Percentiles rank a stretch among this genome's conserved stretches.
These are phyloP conservation scores for Gymnocephalus cernua DNA, from an alignment of 2,113 vertebrate genomes.

Conservation along the genomic window DNA sequence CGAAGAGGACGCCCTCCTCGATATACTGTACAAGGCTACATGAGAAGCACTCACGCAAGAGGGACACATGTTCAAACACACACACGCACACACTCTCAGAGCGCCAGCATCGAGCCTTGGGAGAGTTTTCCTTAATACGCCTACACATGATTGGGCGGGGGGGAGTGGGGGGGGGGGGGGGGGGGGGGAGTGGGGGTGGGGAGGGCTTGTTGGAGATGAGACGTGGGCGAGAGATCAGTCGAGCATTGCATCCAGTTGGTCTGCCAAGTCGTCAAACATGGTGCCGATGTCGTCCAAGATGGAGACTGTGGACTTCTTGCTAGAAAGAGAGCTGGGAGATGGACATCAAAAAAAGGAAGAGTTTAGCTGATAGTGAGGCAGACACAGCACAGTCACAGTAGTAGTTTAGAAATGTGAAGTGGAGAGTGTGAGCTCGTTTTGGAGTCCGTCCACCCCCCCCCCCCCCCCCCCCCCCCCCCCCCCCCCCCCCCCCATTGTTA, in stretches of 20 bases:
- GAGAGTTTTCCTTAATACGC: constrained; percentile 59
- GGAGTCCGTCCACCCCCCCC: no score
- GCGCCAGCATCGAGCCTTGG: constrained; percentile 51
- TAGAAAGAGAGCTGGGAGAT: constrained; percentile 50
- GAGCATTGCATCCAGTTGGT: constrained; percentile 82
- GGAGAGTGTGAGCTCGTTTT: not conserved
- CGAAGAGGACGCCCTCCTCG: constrained; percentile 46
- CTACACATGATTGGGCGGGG: constrained; percentile 37
- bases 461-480: no score
- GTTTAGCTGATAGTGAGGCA: constrained; percentile 11
- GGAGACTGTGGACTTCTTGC: constrained; percentile 75
- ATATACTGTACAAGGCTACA: constrained; percentile 66
- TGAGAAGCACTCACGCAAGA: constrained; percentile 54
- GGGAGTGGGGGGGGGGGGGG: no score
- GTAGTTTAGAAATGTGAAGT: not conserved
- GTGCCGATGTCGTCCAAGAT: constrained; percentile 83
- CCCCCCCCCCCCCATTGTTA: not conserved
- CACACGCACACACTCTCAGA: constrained; percentile 35
- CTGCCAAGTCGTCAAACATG: constrained; percentile 83
- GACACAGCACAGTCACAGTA: not conserved
- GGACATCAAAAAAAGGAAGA: constrained; percentile 3
- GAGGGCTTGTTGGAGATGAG: constrained; percentile 16
- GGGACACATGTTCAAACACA: constrained; percentile 17
- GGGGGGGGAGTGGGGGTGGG: not conserved
- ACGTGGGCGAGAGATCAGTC: constrained; percentile 69